These are phyloP conservation scores for Lepidurus arcticus DNA, from an alignment of 1,140 invertebrate genomes.

Conservation along the genomic window DNA sequence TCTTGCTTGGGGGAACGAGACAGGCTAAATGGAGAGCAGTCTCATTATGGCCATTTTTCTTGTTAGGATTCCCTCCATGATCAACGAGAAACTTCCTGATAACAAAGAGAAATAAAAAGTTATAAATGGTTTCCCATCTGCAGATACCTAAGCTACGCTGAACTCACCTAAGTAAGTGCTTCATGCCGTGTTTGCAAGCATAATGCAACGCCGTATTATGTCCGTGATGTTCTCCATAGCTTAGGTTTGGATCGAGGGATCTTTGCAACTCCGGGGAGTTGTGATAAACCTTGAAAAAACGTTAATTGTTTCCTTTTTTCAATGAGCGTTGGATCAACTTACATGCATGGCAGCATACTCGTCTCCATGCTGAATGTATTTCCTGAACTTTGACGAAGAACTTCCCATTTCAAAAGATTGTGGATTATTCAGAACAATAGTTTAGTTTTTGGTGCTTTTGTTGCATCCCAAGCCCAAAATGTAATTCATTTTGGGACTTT, in stretches of 20 bases:
- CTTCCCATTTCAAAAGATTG: conserved; percentile 53
- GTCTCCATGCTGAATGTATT: conserved; percentile 64
- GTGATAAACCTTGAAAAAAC: conserved; percentile 49
- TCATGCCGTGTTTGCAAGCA: conserved; percentile 61
- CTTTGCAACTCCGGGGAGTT: conserved; percentile 58
- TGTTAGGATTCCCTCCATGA: conserved; percentile 62
- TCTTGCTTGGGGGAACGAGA: conserved; percentile 46
- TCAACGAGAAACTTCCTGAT: conserved; percentile 60
- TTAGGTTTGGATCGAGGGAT: conserved; percentile 62
- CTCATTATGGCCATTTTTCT: conserved; percentile 59
- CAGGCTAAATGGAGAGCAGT: conserved; percentile 60
- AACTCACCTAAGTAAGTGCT: conserved; percentile 54
- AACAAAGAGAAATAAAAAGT: conserved; percentile 35
- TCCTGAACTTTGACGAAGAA: conserved; percentile 63
- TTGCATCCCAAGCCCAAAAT: neutral
- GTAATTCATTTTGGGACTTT: neutral
- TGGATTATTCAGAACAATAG: neutral
- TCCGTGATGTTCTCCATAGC: conserved; percentile 60
- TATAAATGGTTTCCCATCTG: neutral
- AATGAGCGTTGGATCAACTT: conserved; percentile 38
- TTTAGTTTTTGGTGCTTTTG: neutral
- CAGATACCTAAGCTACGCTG: neutral
- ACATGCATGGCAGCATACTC: conserved; percentile 63
- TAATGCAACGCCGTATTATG: conserved; percentile 65
- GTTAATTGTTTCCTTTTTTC: neutral